phyloP scores from a whole-genome alignment of 2,113 vertebrate species.

The Brachyhypopomus gauderio region DNA sequence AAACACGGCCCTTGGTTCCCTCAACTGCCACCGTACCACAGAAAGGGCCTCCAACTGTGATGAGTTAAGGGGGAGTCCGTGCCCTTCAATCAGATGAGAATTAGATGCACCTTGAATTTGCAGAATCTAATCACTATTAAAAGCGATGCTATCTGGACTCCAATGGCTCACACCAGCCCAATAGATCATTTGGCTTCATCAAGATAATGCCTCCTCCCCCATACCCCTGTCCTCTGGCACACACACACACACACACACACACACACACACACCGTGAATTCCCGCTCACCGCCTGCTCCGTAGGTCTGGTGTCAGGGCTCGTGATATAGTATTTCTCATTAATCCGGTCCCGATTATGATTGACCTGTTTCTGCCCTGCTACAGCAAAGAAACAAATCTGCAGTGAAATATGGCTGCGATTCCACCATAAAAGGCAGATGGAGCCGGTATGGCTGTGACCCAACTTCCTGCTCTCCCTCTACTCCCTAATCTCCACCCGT shows the following conservation, averaged over 20 bases:
- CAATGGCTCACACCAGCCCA: constrained; percentile 62
- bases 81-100: constrained; percentile 64
- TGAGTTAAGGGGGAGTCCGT: constrained; percentile 57
- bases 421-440: constrained; percentile 33
- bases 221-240: background rate
- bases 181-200: constrained; percentile 66
- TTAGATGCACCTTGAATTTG: constrained; percentile 55
- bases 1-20: constrained; percentile 16
- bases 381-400: constrained; percentile 1
- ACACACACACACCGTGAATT: background rate
- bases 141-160: constrained; percentile 66
- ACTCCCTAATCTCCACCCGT: constrained; percentile 2
- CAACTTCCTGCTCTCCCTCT: constrained; percentile 37
- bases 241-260: constrained; percentile 3
- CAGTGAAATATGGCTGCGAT: background rate
- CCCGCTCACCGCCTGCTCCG: constrained; percentile 1
- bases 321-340: constrained; percentile 33
- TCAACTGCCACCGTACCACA: constrained; percentile 64
- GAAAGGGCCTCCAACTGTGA: constrained; percentile 58
- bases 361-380: constrained; percentile 1
- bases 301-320: constrained; percentile 29
- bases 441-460: constrained; percentile 34
- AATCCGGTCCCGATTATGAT: constrained; percentile 29
- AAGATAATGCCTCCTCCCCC: constrained; percentile 69
- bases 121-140: constrained; percentile 72